phyloP scores from a whole-genome alignment of 2,113 vertebrate species.

The Cavia aperea region DNA sequence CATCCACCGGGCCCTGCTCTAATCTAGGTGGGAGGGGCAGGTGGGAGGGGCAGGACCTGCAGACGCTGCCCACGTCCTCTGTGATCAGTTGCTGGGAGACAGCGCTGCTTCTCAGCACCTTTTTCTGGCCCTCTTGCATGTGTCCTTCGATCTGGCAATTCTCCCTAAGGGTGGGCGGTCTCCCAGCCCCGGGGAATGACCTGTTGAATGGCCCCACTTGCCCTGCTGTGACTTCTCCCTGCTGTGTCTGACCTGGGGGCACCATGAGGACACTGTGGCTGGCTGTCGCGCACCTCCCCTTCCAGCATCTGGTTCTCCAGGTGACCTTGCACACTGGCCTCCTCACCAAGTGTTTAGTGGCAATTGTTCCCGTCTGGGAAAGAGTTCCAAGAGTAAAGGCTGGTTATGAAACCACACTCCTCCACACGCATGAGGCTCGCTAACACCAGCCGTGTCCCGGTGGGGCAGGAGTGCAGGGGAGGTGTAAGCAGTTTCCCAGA shows the following conservation, averaged over 20 bases:
- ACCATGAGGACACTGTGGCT: not conserved
- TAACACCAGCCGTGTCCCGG: not conserved
- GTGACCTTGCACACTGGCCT: not conserved
- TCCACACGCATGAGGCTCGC: not conserved
- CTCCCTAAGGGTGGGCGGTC: no score
- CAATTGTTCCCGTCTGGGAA: not conserved
- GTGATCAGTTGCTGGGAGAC: no score
- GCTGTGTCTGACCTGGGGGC: not conserved
- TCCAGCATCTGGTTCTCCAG: constrained; percentile 6
- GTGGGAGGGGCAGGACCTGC: not conserved
- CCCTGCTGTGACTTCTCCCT: not conserved
- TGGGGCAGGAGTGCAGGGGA: not conserved
- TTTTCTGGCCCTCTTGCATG: no score
- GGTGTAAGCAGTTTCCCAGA: not conserved
- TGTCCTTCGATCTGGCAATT: no score
- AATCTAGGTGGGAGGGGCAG: not conserved
- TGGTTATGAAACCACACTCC: no score
- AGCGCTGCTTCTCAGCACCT: no score
- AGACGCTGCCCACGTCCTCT: not conserved
- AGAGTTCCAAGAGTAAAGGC: not conserved
- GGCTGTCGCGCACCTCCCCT: not conserved
- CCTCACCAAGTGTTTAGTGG: not conserved
- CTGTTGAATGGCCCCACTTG: not conserved
- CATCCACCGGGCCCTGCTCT: not conserved
- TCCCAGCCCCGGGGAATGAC: not conserved